Conservation (phyloP, 2,797 vertebrate genomes). For the Sorex maritimensis region DNA sequence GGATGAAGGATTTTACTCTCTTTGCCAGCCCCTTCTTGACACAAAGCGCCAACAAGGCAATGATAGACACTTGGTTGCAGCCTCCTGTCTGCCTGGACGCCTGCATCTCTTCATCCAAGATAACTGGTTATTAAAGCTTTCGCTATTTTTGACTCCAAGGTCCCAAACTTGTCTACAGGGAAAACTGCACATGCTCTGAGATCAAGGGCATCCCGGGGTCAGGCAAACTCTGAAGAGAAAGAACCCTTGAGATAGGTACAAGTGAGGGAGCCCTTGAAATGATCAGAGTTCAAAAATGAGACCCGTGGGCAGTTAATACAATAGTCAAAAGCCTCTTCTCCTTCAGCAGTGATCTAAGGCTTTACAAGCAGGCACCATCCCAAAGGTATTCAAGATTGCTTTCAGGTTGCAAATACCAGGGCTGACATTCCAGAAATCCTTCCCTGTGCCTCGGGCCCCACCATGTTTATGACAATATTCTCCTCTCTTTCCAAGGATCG, state of each 20-base stretch:
- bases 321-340: slow-evolving; percentile 20
- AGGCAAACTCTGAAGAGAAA: not conserved
- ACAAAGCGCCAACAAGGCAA: not conserved
- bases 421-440: not conserved
- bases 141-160: slow-evolving; percentile 39
- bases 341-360: slow-evolving; percentile 33
- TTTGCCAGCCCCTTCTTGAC: slow-evolving; percentile 28
- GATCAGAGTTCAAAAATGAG: slow-evolving; percentile 1
- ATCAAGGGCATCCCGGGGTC: slow-evolving; percentile 22
- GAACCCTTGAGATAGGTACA: slow-evolving; percentile 46
- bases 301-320: not conserved
- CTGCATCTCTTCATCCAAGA: not conserved
- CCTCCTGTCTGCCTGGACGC: slow-evolving; percentile 12
- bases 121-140: not conserved
- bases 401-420: not conserved
- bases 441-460: not conserved
- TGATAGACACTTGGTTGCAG: not conserved
- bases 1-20: not conserved
- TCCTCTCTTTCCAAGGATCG: not conserved
- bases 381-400: not conserved
- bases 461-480: not conserved
- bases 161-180: not conserved
- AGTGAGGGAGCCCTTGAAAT: not conserved
- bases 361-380: not conserved
- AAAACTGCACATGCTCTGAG: slow-evolving; percentile 43